Base-by-base conservation (phyloP, 1,140 invertebrate species). In the Cryptotermes secundus region DNA sequence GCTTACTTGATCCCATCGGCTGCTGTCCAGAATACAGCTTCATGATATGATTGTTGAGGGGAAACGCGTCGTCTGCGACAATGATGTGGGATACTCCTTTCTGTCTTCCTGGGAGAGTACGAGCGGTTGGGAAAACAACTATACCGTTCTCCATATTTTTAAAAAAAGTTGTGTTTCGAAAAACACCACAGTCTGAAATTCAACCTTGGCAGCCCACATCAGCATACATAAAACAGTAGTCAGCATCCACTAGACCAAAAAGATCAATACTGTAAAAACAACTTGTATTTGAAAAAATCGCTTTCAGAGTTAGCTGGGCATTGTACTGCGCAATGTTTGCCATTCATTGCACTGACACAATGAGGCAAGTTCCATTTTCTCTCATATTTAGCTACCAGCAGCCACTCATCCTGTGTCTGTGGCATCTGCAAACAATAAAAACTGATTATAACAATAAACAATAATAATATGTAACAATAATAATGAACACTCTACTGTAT, bases 291-390 rank as follows among this genome's bases (percentile, higher is more conserved):
- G 36, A 86, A 87, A 85, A 84, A 90, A 14, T 83, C 65, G 9
- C 86, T 82, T 65, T 80, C 34, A 84, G 49, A 79, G 88, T n/a
- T n/a, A n/a, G n/a, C n/a, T n/a, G n/a, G n/a, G n/a, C n/a, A n/a
- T n/a, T n/a, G n/a, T n/a, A n/a, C 88, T 38, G 85, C 26, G 26
- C 89, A 65, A 81, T 90, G 88, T 65, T 89, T 90, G 6, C 88
- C 79, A 9, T 80, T 31, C 19, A 80, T 31, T 34, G 79, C 79
- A 26, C 79, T 31, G 4, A 31, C 19, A 87, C 84, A 89, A 81
- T 87, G 84, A 19, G 87, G 89, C 83, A 89, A 89, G 81, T 87
- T 85, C 86, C 86, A 86, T 53, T 53, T 81, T 0, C 34, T 24
- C 12, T 81, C 80, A 81, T 34, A 81, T 42, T 42, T 9, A 12